A percentile compares a stretch with the other conserved stretches of the same genome.
These are phyloP conservation scores for Autographa gamma DNA, from an alignment of 2,888 invertebrate genomes.

Conservation along the genomic window DNA sequence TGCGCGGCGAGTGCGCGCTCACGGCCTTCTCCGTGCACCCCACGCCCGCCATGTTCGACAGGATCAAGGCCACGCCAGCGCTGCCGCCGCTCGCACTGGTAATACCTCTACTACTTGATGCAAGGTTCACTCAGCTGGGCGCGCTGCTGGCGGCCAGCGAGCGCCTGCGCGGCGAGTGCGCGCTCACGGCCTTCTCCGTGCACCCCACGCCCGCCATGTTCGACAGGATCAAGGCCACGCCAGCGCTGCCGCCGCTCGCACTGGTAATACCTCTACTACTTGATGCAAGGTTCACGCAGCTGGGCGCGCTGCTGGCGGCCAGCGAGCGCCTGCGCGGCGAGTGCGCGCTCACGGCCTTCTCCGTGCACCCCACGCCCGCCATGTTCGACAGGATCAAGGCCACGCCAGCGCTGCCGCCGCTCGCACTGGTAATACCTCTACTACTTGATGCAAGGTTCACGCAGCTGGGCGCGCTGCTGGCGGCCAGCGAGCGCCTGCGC, in stretches of 20 bases:
- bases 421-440: conserved; percentile 39
- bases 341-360: conserved; percentile 93
- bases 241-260: conserved; percentile 34
- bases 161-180: conserved; percentile 91
- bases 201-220: conserved; percentile 91
- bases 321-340: conserved; percentile 91
- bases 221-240: conserved; percentile 85
- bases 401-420: conserved; percentile 61
- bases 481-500: conserved; percentile 89
- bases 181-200: conserved; percentile 93
- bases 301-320: conserved; percentile 89
- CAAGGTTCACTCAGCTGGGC: conserved; percentile 91
- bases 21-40: conserved; percentile 94
- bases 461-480: conserved; percentile 90
- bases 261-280: too few species aligned
- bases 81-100: conserved; percentile 45
- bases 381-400: conserved; percentile 89
- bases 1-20: conserved; percentile 92
- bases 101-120: too few species aligned
- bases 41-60: conserved; percentile 88
- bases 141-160: conserved; percentile 89
- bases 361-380: conserved; percentile 90
- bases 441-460: too few species aligned
- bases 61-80: conserved; percentile 80
- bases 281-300: conserved; percentile 91